Percentiles rank a stretch among this genome's conserved stretches.
These are phyloP conservation scores for Galaxea fascicularis DNA, from an alignment of 92 coral and sea anemone species.

Conservation along the genomic window DNA sequence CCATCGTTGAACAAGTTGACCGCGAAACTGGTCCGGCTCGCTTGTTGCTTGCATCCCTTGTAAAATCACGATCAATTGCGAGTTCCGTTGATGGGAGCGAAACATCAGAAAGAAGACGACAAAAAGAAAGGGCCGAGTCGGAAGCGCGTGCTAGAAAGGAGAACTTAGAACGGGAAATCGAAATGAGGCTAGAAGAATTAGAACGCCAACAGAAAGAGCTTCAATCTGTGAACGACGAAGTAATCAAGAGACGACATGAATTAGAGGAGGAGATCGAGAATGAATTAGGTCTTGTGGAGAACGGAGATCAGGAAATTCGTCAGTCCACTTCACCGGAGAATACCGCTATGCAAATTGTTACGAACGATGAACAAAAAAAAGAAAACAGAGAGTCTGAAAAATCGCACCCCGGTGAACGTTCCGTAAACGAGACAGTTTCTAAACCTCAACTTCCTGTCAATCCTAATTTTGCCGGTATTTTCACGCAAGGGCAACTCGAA, in stretches of 20 bases:
- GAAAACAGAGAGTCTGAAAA: no score
- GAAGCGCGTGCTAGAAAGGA: not conserved
- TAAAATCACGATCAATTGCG: no score
- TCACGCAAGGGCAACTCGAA: not conserved
- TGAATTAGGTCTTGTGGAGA: not conserved
- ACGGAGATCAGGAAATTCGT: not conserved
- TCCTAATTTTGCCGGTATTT: no score
- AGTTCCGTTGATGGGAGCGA: no score
- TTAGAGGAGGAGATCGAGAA: not conserved
- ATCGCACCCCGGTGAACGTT: no score
- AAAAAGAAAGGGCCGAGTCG: not conserved
- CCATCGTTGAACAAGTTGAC: not conserved
- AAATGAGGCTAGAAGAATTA: not conserved
- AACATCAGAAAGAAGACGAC: not conserved
- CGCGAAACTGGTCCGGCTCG: slow-evolving; percentile 9
- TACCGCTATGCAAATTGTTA: no score
- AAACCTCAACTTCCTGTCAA: no score
- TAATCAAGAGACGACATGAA: slow-evolving; percentile 10
- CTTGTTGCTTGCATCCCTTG: no score
- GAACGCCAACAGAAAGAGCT: not conserved
- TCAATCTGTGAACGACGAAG: not conserved
- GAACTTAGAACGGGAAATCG: not conserved
- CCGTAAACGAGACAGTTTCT: no score
- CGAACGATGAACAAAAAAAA: no score
- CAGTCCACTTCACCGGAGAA: not conserved